Percentiles rank a stretch among this genome's conserved stretches.
Conservation (phyloP, 1,140 invertebrate genomes). For the Tribolium castaneum region DNA sequence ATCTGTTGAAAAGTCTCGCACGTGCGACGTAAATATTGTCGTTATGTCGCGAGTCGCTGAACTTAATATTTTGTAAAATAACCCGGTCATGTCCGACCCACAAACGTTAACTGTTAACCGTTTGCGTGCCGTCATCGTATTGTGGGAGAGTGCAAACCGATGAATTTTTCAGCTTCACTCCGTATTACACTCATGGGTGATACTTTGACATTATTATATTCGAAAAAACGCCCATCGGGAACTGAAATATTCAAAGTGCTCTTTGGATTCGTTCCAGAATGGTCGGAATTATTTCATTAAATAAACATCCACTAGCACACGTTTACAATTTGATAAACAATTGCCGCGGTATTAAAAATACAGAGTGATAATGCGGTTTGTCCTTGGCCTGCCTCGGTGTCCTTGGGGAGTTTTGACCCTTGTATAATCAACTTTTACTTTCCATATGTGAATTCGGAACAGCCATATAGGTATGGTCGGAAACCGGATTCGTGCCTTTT, state of each 20-base stretch:
- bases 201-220: background rate
- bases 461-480: background rate
- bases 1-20: background rate
- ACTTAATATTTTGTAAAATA: slow-evolving; percentile 3
- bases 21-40: slow-evolving; percentile 7
- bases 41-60: background rate
- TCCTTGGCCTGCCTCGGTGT: background rate
- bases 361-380: background rate
- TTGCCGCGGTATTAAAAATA: background rate
- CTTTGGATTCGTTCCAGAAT: background rate
- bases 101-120: slow-evolving; percentile 22
- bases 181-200: no score
- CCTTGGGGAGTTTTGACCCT: background rate
- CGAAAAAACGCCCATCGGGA: background rate
- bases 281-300: background rate
- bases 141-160: slow-evolving; percentile 14
- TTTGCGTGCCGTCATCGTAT: slow-evolving; percentile 2
- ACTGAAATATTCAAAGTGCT: background rate
- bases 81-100: slow-evolving; percentile 25
- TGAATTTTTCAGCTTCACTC: slow-evolving; percentile 21
- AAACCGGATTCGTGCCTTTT: background rate
- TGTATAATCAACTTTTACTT: slow-evolving; percentile 6
- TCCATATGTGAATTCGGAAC: slow-evolving; percentile 10
- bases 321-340: background rate
- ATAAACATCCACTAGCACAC: background rate